A percentile compares a stretch with the other conserved stretches of the same genome.
Conservation (phyloP, 2,113 vertebrate genomes). For the Ginglymostoma cirratum region DNA sequence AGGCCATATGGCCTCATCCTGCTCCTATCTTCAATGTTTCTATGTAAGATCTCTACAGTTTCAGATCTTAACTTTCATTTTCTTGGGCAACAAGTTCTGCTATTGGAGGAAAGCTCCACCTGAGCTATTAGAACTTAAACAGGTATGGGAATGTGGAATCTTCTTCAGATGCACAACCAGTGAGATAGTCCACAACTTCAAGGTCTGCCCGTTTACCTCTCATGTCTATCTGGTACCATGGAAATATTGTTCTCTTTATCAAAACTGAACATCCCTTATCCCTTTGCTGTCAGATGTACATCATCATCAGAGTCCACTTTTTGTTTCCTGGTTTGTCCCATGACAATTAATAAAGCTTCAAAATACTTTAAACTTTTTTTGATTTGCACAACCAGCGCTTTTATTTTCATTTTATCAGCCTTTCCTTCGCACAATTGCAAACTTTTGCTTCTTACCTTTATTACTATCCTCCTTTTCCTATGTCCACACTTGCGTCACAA, state of each 20-base stretch:
- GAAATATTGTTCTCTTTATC: not conserved
- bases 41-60: not conserved
- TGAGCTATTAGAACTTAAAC: too few species aligned
- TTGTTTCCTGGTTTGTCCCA: not conserved
- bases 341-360: too few species aligned
- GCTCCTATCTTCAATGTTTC: too few species aligned
- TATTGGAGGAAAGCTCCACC: not conserved
- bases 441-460: not conserved
- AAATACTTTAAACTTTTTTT: too few species aligned
- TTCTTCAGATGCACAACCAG: too few species aligned
- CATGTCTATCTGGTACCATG: too few species aligned
- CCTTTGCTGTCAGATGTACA: not conserved
- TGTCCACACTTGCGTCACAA: not conserved
- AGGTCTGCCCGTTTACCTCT: not conserved
- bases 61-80: not conserved
- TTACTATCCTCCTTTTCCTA: not conserved
- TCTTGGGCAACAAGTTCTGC: not conserved
- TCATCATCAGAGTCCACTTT: not conserved
- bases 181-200: not conserved
- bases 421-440: not conserved
- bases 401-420: not conserved
- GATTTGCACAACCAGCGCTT: not conserved
- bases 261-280: not conserved
- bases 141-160: too few species aligned
- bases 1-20: too few species aligned